phyloP scores from a whole-genome alignment of 2,797 vertebrate genomes.

The Artibeus jamaicensis region DNA sequence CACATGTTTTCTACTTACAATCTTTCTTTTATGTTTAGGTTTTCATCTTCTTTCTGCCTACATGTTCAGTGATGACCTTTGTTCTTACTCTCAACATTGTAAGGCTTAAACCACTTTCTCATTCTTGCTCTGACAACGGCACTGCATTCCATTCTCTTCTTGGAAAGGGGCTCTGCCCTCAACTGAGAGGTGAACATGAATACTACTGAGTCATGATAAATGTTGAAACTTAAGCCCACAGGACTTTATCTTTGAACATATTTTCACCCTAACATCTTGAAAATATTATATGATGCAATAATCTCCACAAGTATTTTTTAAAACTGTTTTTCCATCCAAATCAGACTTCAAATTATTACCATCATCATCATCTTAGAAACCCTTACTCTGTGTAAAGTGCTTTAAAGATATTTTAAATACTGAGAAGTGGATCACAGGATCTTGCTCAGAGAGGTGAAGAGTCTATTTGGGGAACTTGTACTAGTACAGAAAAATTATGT shows the following conservation, averaged over 20 bases:
- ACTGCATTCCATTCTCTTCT: background rate
- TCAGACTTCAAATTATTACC: background rate
- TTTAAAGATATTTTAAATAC: background rate
- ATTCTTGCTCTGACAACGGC: background rate
- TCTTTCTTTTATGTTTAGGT: background rate
- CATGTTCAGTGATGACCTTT: background rate
- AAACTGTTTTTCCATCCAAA: constrained; percentile 8
- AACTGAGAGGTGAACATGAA: constrained; percentile 21
- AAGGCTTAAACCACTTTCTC: background rate
- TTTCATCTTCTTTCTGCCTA: background rate
- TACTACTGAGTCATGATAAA: constrained; percentile 57
- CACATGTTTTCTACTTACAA: background rate
- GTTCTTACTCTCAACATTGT: background rate
- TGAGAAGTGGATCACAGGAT: background rate
- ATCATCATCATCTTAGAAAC: background rate
- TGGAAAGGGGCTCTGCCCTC: background rate
- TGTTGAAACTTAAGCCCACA: constrained; percentile 50
- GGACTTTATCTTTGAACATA: constrained; percentile 57
- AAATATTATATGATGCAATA: constrained; percentile 54
- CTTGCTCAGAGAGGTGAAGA: background rate
- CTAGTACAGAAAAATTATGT: background rate
- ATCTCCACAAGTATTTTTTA: constrained; percentile 42
- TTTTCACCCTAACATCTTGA: constrained; percentile 58
- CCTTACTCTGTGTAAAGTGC: background rate
- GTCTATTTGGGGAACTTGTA: background rate